A percentile compares a stretch with the other conserved stretches of the same genome.
Conservation (phyloP, 1,140 invertebrate genomes). For the Bathynomus jamesi region DNA sequence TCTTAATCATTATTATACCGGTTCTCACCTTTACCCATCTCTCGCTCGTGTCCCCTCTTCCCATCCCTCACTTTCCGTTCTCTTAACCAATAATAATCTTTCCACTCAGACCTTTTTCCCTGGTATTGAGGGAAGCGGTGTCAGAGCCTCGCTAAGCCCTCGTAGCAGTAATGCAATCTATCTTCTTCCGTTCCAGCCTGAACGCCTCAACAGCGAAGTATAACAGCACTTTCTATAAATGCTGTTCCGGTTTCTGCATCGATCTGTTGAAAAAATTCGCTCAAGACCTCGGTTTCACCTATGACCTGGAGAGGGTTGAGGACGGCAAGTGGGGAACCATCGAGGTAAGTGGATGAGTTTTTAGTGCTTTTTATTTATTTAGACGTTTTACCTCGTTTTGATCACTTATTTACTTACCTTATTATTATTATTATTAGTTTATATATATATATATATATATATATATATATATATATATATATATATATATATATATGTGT, state of each 20-base stretch:
- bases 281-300: slow-evolving; percentile 48
- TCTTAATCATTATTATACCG: too few species aligned
- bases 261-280: slow-evolving; percentile 74
- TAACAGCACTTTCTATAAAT: slow-evolving; percentile 56
- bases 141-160: too few species aligned
- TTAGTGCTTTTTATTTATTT: neutral
- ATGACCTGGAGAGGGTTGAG: slow-evolving; percentile 47
- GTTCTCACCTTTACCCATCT: too few species aligned
- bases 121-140: too few species aligned
- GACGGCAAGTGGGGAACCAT: slow-evolving; percentile 49
- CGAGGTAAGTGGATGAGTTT: slow-evolving; percentile 41
- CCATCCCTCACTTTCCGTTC: too few species aligned
- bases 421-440: neutral
- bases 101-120: too few species aligned
- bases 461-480: neutral
- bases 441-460: neutral
- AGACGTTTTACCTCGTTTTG: too few species aligned
- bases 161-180: too few species aligned
- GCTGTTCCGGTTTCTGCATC: slow-evolving; percentile 96
- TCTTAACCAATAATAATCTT: too few species aligned
- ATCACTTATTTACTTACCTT: too few species aligned
- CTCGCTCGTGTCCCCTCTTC: too few species aligned
- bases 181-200: too few species aligned
- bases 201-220: slow-evolving; percentile 26
- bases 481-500: neutral